Base-by-base conservation (phyloP, 1,140 invertebrate species). In the Macrostomum lignano region DNA sequence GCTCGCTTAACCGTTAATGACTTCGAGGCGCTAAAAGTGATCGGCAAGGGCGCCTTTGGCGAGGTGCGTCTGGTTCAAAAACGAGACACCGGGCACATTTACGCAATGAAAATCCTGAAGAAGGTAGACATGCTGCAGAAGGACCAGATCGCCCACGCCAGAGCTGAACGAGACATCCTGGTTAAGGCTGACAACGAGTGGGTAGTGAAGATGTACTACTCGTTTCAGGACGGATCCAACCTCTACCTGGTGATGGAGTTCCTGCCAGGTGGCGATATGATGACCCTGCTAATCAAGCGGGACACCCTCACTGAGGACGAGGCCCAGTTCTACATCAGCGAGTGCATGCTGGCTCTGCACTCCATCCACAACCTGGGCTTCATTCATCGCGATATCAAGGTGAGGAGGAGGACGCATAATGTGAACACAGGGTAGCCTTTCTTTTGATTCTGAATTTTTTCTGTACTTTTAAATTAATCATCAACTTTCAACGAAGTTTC, bases 191-290 rank as follows among this genome's bases (percentile, higher is more conserved):
- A 98, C 60, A 86, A 96, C 55, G 78, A 91, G 47, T 98, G 88
- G 88, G 86, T 98, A 28, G 88, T 96, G 17, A 94, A 91, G 64
- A 93, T 96, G 86, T 96, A 82, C 61, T 96, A 93, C 65, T 91
- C 81, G 55, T 98, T 98, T 67, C 68, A 79, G 63, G 91, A 98
- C 64, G 73, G 79, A 22, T 74, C 86, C 47, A 96, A 96, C 65
- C 66, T 98, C 29, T 98, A 98, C 65, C 69, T 98, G 42, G 93
- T 98, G 49, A 98, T 98, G 88, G 91, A 98, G 62, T 98, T 94
- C 63, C 65, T 98, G 42, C 86, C 88, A 29, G 91, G 86, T 46
- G 86, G 84, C 40, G 67, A 98, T 55, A 88, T 98, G 82, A 98
- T 98, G 91, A 96, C 86, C 10, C 65, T 98, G 24, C 65, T 98